Base-by-base conservation (phyloP, 2,888 invertebrate genomes). In the Euclidia mi region DNA sequence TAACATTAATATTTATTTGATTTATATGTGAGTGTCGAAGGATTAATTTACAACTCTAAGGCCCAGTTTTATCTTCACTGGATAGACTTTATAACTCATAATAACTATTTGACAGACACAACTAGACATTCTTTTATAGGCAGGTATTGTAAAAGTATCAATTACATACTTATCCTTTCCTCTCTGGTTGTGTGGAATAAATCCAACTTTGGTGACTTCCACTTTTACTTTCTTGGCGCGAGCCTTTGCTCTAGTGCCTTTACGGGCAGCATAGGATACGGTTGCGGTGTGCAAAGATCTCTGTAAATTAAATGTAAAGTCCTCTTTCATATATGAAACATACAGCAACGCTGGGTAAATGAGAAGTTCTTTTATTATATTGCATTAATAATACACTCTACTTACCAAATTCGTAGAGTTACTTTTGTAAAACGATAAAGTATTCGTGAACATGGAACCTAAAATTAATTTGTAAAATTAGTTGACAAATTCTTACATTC, bases 161-260 rank as follows among this genome's bases (percentile, higher is more conserved):
- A 3, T 10, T 9, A 55, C 76, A 53, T 65, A 77, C 74, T 76
- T 90, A 70, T 87, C 70, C 62, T 95, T 95, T 38, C 95, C 94
- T 61, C 96, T 93, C 76, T 95, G 95, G 71, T 96, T 96, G 75
- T 96, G 96, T 0, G 97, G 97, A 50, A 97, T 95, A 71, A 97
- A 97, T 38, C 96, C 97, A 48, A 96, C 94, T 94, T 98, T 98
- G 64, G 96, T 95, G 7, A 96, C 95, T 84, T 96, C 97, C 28
- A 96, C 95, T 89, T 97, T 97, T 20, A 97, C 96, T 91, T 97
- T 97, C 76, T 96, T 96, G 50, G 97, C 97, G 45, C 95, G 95
- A 25, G 96, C 96, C 74, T 96, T 96, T 44, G 97, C 97, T 65
- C 98, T 95, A 2, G 98, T 98, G 45, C 98, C 97, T 88, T 97